These are phyloP conservation scores for Keiferia lycopersicella DNA, from an alignment of 2,888 invertebrate species.

Conservation along the genomic window DNA sequence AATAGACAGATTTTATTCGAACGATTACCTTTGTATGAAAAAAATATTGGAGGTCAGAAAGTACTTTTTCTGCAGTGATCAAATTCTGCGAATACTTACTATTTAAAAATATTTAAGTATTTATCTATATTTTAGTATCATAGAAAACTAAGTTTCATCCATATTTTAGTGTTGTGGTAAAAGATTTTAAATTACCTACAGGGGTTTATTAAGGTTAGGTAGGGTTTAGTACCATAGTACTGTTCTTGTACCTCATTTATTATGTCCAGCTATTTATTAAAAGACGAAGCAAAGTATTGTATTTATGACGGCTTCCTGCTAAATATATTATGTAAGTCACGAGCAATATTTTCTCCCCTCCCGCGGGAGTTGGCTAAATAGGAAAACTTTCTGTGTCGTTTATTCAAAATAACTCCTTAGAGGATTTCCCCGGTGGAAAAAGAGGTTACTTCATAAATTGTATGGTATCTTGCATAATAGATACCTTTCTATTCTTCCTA, in stretches of 20 bases:
- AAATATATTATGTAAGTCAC: constrained; percentile 39
- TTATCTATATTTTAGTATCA: no score
- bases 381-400: constrained; percentile 52
- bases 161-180: no score
- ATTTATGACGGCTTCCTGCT: background rate
- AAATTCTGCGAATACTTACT: background rate
- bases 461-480: background rate
- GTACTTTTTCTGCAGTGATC: background rate
- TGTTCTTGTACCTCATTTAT: no score
- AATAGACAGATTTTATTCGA: constrained; percentile 10
- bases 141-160: background rate
- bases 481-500: no score
- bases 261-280: background rate
- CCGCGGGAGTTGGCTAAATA: constrained; percentile 42
- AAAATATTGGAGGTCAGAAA: background rate
- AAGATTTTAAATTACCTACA: no score
- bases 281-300: background rate
- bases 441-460: background rate
- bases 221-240: background rate
- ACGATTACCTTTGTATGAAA: background rate
- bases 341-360: constrained; percentile 45
- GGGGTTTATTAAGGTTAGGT: background rate
- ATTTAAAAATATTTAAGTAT: no score
- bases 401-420: constrained; percentile 34
- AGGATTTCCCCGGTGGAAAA: background rate